Evolutionary conservation across 2,797 vertebrate genomes (phyloP), one percentile per base, ranked within the genome.

Genomic region (Acipenser transmontanus): DNA sequence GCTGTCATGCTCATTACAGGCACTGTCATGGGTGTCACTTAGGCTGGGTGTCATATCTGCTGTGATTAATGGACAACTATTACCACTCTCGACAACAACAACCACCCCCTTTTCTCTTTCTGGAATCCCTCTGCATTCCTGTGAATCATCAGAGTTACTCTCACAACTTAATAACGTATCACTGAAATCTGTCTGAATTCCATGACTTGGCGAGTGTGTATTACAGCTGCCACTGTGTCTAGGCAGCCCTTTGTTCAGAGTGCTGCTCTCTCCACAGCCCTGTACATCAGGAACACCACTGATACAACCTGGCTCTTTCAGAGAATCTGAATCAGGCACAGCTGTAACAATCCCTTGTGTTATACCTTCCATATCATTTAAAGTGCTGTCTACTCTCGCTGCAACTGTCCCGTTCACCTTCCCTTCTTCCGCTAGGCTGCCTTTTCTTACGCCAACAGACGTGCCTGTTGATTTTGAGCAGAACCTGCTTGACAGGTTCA

Each of bases 391-490:
- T 9, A 34, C 3, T 34, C 14, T 11, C 8, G 57, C 49, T 12
- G 34, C 1, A 7, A 52, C 10, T 5, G 4, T 1, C 1, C 52
- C 14, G 10, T 50, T 57, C 54, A 54, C 8, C 8, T 54, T n/a
- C n/a, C 4, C n/a, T 1, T n/a, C 34, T 54, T 66, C 52, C 9
- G 54, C 49, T 59, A 49, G 7, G 17, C 50, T 62, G 51, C 67
- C 63, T 62, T 73, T 64, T 17, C 34, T 49, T 65, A 70, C 13
- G 1, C 74, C 67, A 56, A 70, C 70, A 57, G 63, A 63, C 65
- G 14, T 57, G n/a, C 8, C 34, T 4, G 49, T 59, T 63, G 8
- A 17, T 66, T 62, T 68, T 1, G 63, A 64, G 48, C 9, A 68
- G 1, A 17, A 61, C 73, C 13, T 7, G 4, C 7, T 49, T 12